Evolutionary conservation across 1,140 invertebrate species (phyloP).

Genomic region (Drosophila equinoxialis): DNA sequence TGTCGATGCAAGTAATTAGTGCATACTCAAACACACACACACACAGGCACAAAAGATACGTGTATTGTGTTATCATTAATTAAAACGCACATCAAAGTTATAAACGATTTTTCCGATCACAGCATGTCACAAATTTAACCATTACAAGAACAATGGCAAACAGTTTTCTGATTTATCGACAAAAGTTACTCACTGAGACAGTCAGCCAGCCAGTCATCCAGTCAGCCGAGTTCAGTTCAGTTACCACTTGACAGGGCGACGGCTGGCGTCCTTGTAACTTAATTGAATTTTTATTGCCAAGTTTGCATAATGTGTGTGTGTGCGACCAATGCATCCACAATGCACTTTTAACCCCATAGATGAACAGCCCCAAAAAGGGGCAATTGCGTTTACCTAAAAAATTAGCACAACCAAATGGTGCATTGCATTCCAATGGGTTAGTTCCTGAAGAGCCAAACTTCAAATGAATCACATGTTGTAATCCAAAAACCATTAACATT

Average conservation of each 20-base stretch:
- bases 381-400: slow-evolving; percentile 9
- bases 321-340: slow-evolving; percentile 56
- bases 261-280: slow-evolving; percentile 65
- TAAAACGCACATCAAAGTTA: slow-evolving; percentile 80
- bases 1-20: slow-evolving; percentile 20
- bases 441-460: too few species aligned
- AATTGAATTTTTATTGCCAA: slow-evolving; percentile 82
- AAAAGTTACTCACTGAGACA: slow-evolving; percentile 7
- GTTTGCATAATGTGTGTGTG: slow-evolving; percentile 70
- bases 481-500: too few species aligned
- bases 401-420: neutral
- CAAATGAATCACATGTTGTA: too few species aligned
- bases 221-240: neutral
- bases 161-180: slow-evolving; percentile 55
- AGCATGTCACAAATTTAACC: slow-evolving; percentile 72
- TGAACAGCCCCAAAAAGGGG: neutral
- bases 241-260: slow-evolving; percentile 57
- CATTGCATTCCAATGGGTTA: too few species aligned
- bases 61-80: slow-evolving; percentile 73
- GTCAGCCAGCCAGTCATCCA: neutral
- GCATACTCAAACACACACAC: slow-evolving; percentile 30
- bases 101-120: slow-evolving; percentile 44
- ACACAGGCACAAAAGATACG: slow-evolving; percentile 4
- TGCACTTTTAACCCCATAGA: slow-evolving; percentile 10
- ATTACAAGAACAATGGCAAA: slow-evolving; percentile 23